Conservation (phyloP, 2,113 vertebrate genomes). For the Tylochromis polylepis region DNA sequence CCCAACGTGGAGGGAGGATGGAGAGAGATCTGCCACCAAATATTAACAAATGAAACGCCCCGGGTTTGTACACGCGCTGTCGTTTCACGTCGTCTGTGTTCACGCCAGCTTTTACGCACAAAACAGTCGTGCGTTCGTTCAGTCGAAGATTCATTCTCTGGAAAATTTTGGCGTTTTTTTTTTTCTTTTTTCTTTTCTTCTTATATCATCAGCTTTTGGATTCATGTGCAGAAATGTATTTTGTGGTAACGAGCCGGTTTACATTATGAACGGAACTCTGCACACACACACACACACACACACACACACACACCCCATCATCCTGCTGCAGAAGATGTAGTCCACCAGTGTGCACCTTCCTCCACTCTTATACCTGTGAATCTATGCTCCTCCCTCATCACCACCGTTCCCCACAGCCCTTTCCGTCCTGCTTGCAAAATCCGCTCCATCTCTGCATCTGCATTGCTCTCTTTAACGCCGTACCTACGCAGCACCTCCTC, state of each 20-base stretch:
- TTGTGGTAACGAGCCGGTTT: rapidly evolving
- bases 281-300: too few relatives aligned
- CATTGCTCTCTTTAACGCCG: too few relatives aligned
- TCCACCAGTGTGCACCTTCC: neutral
- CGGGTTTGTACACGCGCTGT: neutral
- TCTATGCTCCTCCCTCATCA: neutral
- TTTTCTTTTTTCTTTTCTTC: too few relatives aligned
- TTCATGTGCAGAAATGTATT: neutral
- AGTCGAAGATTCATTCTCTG: too few relatives aligned
- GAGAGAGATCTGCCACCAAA: neutral
- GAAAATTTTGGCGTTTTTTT: too few relatives aligned
- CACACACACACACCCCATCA: too few relatives aligned
- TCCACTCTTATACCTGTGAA: neutral
- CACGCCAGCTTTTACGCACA: too few relatives aligned
- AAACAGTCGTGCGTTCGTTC: too few relatives aligned
- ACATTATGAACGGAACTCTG: neutral
- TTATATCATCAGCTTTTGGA: too few relatives aligned
- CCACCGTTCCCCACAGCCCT: rapidly evolving
- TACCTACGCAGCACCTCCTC: rapidly evolving
- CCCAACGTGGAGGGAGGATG: neutral
- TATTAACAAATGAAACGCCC: neutral
- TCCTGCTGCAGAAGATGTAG: too few relatives aligned
- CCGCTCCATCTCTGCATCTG: neutral
- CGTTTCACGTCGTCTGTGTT: too few relatives aligned
- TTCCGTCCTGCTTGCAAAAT: neutral